phyloP scores from a whole-genome alignment of 2,113 vertebrate genomes.

The Pituophis catenifer region DNA sequence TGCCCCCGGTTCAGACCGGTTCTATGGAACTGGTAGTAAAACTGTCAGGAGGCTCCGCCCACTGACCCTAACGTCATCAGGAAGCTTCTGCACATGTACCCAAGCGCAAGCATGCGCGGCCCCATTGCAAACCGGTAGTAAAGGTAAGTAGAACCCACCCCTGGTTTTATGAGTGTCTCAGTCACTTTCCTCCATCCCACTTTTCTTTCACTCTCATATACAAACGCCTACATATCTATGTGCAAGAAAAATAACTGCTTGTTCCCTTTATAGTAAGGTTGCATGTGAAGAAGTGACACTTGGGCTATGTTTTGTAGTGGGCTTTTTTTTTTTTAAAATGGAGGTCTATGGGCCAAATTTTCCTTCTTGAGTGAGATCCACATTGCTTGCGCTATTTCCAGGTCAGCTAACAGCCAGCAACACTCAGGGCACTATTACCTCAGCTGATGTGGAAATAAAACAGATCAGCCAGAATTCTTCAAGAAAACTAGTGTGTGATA shows the following conservation, averaged over 20 bases:
- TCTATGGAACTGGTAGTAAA: too few relatives aligned
- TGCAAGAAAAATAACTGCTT: not conserved
- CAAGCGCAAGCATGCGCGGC: too few relatives aligned
- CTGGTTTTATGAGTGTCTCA: not conserved
- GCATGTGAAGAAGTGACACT: not conserved
- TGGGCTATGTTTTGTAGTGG: not conserved
- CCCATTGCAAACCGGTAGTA: too few relatives aligned
- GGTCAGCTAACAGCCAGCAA: conserved; percentile 17
- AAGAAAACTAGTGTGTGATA: not conserved
- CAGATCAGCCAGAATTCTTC: conserved; percentile 20
- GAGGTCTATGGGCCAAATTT: not conserved
- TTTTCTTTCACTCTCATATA: not conserved
- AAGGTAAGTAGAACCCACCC: too few relatives aligned
- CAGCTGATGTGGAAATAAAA: conserved; percentile 26
- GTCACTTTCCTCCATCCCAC: not conserved
- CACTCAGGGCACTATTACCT: conserved; percentile 12
- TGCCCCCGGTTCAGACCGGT: too few relatives aligned
- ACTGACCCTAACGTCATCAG: too few relatives aligned
- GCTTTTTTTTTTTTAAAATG: not conserved
- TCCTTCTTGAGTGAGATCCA: not conserved
- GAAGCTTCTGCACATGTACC: too few relatives aligned
- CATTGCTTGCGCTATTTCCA: conserved; percentile 1
- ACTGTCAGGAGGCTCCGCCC: too few relatives aligned
- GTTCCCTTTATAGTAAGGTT: not conserved
- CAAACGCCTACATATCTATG: not conserved